These are phyloP conservation scores for Pristis pectinata DNA, from an alignment of 2,797 vertebrate species.

Conservation along the genomic window DNA sequence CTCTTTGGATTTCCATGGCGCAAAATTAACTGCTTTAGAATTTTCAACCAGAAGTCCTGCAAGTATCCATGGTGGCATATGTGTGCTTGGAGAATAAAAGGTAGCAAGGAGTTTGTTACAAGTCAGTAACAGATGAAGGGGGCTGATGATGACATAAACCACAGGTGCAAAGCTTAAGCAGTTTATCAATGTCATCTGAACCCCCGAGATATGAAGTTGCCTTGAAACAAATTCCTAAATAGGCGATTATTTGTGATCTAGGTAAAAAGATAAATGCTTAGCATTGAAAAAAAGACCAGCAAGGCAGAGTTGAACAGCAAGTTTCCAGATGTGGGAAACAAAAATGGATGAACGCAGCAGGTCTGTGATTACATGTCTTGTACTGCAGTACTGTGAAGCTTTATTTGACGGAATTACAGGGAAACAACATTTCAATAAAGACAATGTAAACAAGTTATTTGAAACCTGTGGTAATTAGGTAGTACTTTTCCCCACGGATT, in stretches of 20 bases:
- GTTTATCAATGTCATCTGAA: constrained; percentile 8
- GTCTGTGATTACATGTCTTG: neutral
- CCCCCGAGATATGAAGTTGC: neutral
- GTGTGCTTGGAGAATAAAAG: neutral
- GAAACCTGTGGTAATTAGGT: neutral
- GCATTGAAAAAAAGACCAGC: neutral
- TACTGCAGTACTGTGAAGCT: neutral
- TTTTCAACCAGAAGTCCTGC: neutral
- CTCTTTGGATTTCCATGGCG: constrained; percentile 14
- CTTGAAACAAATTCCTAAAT: constrained; percentile 29
- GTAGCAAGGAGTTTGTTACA: neutral
- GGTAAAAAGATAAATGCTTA: constrained; percentile 19
- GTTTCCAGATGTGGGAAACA: neutral
- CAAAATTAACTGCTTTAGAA: constrained; percentile 7
- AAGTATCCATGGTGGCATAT: neutral
- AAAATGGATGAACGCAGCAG: constrained; percentile 8
- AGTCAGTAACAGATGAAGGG: constrained; percentile 1
- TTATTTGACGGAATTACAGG: neutral
- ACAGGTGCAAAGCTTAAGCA: neutral
- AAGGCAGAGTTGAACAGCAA: neutral
- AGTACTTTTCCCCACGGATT: neutral
- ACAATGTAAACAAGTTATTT: neutral
- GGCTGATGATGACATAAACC: neutral
- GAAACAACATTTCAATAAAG: neutral
- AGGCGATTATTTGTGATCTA: constrained; percentile 18